Evolutionary conservation across 2,113 vertebrate species (phyloP).

Genomic region (Entomyzon cyanotis): DNA sequence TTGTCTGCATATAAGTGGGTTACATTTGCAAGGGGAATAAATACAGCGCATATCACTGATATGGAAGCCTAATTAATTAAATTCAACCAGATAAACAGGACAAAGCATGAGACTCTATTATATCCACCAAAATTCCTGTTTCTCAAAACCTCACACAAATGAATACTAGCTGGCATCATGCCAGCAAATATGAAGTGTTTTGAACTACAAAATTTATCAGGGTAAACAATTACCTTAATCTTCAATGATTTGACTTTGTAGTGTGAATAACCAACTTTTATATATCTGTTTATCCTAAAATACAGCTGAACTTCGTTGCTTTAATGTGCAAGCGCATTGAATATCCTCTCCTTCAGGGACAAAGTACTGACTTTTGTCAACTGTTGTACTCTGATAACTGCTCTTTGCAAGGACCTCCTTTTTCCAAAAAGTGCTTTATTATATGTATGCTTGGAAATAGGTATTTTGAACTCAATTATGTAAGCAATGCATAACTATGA

Average conservation of each 20-base stretch:
- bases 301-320: not conserved
- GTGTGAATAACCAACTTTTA: not conserved
- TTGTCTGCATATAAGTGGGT: not conserved
- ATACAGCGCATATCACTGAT: not conserved
- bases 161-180: not conserved
- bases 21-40: not conserved
- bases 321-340: not conserved
- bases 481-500: not conserved
- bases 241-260: not conserved
- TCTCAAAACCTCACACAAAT: not conserved
- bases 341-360: accelerated
- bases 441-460: not conserved
- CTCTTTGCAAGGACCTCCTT: not conserved
- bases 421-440: not conserved
- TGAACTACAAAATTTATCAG: not conserved
- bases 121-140: not conserved
- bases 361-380: not conserved
- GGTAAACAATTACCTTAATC: not conserved
- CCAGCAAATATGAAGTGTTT: not conserved
- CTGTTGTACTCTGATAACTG: not conserved
- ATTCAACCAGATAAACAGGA: not conserved
- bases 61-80: not conserved
- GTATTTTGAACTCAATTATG: not conserved
- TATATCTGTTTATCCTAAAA: not conserved
- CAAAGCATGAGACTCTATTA: not conserved